These are phyloP conservation scores for Berghia stephanieae DNA, from an alignment of 1,140 invertebrate genomes.

Conservation along the genomic window DNA sequence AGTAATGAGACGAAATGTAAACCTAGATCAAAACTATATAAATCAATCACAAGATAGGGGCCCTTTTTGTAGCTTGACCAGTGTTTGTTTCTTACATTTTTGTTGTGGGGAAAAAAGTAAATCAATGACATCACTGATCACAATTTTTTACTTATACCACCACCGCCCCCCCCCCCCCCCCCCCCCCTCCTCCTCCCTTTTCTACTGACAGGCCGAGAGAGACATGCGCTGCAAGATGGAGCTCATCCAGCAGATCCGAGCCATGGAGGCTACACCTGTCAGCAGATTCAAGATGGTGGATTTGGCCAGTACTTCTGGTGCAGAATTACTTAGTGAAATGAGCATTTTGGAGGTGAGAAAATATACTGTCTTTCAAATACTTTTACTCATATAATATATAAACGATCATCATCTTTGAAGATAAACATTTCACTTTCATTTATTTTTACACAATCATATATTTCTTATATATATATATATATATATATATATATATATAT, in stretches of 20 bases:
- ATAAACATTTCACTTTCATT: background rate
- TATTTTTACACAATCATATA: no score
- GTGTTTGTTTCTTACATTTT: no score
- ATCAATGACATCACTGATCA: background rate
- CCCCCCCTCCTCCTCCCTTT: no score
- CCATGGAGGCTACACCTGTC: constrained; percentile 61
- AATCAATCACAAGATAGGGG: no score
- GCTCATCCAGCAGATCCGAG: constrained; percentile 65
- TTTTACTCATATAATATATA: background rate
- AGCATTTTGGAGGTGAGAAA: constrained; percentile 64
- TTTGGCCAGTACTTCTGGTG: constrained; percentile 60
- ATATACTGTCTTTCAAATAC: background rate
- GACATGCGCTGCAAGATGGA: constrained; percentile 66
- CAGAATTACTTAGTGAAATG: constrained; percentile 66
- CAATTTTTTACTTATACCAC: background rate
- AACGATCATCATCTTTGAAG: background rate
- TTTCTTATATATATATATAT: no score
- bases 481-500: no score
- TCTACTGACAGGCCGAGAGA: constrained; percentile 55
- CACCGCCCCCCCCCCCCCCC: no score
- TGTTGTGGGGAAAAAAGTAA: no score
- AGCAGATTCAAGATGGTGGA: constrained; percentile 62
- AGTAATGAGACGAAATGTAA: no score
- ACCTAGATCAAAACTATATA: no score
- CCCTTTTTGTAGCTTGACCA: no score